Percentiles rank a stretch among this genome's conserved stretches.
Evolutionary conservation across 2,797 vertebrate genomes (phyloP).

Genomic region (Mallotus villosus): DNA sequence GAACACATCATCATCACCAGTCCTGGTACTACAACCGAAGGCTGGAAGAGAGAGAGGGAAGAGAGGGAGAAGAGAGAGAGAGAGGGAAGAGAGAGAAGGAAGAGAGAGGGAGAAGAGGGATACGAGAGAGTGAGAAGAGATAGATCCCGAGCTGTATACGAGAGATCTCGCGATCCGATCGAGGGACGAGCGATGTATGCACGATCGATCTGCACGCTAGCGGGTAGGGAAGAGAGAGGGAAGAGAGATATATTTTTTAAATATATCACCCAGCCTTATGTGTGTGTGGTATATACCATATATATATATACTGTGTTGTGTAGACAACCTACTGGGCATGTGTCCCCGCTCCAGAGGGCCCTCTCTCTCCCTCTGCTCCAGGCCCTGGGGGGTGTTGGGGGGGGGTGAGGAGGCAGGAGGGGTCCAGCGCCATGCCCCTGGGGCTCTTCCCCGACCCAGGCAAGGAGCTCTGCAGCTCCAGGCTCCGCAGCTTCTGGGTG

Average conservation of each 20-base stretch:
- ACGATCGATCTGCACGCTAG: too few species aligned
- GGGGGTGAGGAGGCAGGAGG: slow-evolving; percentile 80
- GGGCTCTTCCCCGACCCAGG: slow-evolving; percentile 53
- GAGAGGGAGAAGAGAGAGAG: background rate
- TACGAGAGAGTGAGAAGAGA: too few species aligned
- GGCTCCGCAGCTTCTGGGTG: slow-evolving; percentile 76
- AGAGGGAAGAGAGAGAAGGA: too few species aligned
- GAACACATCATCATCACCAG: slow-evolving; percentile 49
- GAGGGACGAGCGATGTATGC: too few species aligned
- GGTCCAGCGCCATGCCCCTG: slow-evolving; percentile 73
- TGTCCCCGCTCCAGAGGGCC: slow-evolving; percentile 43
- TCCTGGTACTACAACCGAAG: background rate
- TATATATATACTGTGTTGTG: too few species aligned
- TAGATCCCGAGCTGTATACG: too few species aligned
- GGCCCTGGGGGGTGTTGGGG: slow-evolving; percentile 78
- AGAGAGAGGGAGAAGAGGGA: background rate
- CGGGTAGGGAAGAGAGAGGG: too few species aligned
- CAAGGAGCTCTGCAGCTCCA: slow-evolving; percentile 73
- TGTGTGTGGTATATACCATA: too few species aligned
- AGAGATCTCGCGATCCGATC: too few species aligned
- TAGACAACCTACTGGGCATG: too few species aligned
- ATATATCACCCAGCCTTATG: too few species aligned
- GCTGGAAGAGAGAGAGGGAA: background rate
- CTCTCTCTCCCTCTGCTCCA: too few species aligned
- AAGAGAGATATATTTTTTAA: background rate